These are phyloP conservation scores for Pogoniulus pusillus DNA, from an alignment of 2,797 vertebrate genomes.

Conservation along the genomic window DNA sequence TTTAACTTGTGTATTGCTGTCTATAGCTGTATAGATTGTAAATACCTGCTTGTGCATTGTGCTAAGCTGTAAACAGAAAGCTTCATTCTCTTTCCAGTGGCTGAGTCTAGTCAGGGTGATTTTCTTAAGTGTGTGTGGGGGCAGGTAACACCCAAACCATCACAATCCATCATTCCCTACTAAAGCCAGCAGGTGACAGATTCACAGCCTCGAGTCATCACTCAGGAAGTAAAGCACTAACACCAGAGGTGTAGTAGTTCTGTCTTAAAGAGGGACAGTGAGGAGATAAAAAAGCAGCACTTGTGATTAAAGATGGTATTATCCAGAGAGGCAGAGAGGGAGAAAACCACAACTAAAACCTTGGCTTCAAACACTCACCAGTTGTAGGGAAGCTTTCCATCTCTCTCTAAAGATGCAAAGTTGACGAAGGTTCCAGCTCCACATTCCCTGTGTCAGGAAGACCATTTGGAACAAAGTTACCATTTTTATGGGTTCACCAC, in stretches of 20 bases:
- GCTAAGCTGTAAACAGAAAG: too few species aligned
- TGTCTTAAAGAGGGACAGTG: background rate
- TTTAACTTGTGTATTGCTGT: too few species aligned
- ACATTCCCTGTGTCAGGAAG: conserved; percentile 84
- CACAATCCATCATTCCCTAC: background rate
- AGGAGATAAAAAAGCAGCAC: background rate
- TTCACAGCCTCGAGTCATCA: background rate
- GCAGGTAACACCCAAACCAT: too few species aligned
- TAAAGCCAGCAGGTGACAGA: background rate
- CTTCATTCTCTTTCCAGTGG: too few species aligned
- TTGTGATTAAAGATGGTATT: background rate
- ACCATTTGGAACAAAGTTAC: conserved; percentile 19
- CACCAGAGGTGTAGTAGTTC: background rate
- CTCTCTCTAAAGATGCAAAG: conserved; percentile 93
- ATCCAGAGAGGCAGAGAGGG: background rate
- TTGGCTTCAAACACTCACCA: conserved; percentile 82
- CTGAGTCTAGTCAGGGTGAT: too few species aligned
- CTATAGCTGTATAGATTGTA: too few species aligned
- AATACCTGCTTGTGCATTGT: too few species aligned
- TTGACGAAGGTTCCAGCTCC: conserved; percentile 96
- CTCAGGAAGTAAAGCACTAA: background rate
- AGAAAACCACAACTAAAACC: background rate
- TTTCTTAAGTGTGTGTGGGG: too few species aligned
- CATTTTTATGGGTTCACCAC: background rate
- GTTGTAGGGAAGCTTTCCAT: conserved; percentile 95